Evolutionary conservation across 2,113 vertebrate species (phyloP).

Genomic region (Psilopsiagon aurifrons): DNA sequence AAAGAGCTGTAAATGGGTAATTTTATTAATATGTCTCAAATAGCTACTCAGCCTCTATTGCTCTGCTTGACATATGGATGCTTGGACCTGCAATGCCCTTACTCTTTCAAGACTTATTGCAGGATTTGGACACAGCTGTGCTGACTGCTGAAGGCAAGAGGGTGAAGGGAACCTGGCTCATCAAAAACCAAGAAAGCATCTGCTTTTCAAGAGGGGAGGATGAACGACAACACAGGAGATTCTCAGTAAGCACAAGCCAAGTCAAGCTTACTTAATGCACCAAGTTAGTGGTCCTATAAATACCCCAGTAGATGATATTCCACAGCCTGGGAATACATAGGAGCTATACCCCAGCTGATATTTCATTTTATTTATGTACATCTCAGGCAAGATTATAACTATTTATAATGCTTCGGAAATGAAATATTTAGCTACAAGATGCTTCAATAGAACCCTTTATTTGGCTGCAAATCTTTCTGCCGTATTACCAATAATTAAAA

Average conservation of each 20-base stretch:
- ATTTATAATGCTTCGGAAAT: conserved; percentile 39
- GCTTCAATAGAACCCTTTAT: conserved; percentile 36
- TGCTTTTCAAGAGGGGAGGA: neutral
- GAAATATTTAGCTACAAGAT: conserved; percentile 52
- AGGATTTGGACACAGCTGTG: neutral
- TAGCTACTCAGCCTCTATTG: neutral
- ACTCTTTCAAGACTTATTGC: neutral
- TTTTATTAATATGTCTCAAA: neutral
- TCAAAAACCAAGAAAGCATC: neutral
- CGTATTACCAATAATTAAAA: conserved; percentile 70
- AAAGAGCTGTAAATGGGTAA: neutral
- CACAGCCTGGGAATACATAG: neutral
- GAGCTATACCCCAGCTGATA: neutral
- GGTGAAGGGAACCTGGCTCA: neutral
- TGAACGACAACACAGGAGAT: fast-evolving
- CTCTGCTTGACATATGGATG: neutral
- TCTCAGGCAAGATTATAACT: conserved; percentile 14
- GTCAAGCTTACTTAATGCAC: neutral
- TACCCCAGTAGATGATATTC: neutral
- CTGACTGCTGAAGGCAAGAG: fast-evolving
- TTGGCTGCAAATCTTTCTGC: conserved; percentile 44
- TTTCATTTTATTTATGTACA: neutral
- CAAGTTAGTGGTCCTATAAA: neutral
- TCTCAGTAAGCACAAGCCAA: neutral
- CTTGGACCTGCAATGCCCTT: neutral